Conservation (phyloP, 1,140 invertebrate genomes). For the Elysia chlorotica region DNA sequence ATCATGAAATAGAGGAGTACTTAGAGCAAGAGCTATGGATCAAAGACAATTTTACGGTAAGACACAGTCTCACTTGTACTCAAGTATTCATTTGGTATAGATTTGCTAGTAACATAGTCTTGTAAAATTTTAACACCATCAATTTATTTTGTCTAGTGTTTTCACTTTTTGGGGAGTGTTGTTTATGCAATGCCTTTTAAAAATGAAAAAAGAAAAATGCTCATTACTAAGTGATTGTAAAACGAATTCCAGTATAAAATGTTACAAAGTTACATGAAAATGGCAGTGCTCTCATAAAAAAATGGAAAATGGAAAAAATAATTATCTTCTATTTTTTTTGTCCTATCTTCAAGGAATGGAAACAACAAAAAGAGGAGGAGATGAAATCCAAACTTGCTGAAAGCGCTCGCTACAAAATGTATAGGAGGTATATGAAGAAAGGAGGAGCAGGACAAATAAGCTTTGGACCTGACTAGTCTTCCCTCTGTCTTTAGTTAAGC, state of each 20-base stretch:
- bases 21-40: constrained; percentile 80
- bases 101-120: not conserved
- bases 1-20: constrained; percentile 76
- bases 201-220: no score
- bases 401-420: constrained; percentile 58
- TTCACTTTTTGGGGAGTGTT: not conserved
- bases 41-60: constrained; percentile 74
- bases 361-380: constrained; percentile 80
- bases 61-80: not conserved
- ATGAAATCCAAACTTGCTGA: constrained; percentile 72
- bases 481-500: no score
- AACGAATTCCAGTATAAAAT: no score
- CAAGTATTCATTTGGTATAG: not conserved
- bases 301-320: no score
- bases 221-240: no score
- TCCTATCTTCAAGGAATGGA: constrained; percentile 69
- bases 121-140: not conserved
- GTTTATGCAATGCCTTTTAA: not conserved
- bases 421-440: constrained; percentile 60
- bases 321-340: not conserved
- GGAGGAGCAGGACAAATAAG: constrained; percentile 61
- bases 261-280: no score
- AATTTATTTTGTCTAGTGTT: not conserved
- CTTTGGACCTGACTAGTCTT: constrained; percentile 63
- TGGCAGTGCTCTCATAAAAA: no score